Base-by-base conservation (phyloP, 2,888 invertebrate species). In the Aricia artaxerxes region DNA sequence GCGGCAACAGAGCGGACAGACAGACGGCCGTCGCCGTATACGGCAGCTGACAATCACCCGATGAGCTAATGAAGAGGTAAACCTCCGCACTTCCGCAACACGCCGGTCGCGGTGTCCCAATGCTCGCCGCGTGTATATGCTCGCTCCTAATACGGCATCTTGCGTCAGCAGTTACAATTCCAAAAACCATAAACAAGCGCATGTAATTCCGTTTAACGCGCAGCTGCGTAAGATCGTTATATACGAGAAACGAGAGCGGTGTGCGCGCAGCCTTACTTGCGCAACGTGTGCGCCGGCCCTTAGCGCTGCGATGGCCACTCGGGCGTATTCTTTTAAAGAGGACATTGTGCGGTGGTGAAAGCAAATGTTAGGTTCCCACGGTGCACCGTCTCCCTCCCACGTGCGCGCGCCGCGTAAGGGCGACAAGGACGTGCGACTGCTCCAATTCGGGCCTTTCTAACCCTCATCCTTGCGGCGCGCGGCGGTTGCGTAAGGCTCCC, bases 331-430 rank as follows among this genome's bases (percentile, higher is more conserved):
- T 82, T 82, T 82, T 82, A 82, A 81, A 81, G 79, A 80, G 80
- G 81, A 80, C 81, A 81, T 73, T 73, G 81, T 81, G 49, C 72
- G 53, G 73, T 75, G 83, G 86, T 86, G 87, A 87, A 87, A 87
- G 84, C 83, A 85, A 87, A 87, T 87, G 87, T 81, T 86, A 84
- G 75, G 86, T 87, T 86, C 86, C 85, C 86, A 86, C 86, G 86
- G 83, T 82, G 81, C 84, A 80, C 81, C 81, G 80, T 83, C 80
- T 61, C 82, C 78, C 81, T 82, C 81, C 81, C 82, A 81, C 82
- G 80, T 78, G 73, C 72, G 80, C 77, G 78, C 78, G 40, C 75
- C 77, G 69, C 64, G 78, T 75, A 73, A 79, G 76, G 75, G 78
- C 78, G 80, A 82, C 82, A 84, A 83, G 82, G 82, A 83, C 82